phyloP scores from a whole-genome alignment of 2,113 vertebrate species.

The Monarcha castaneiventris region DNA sequence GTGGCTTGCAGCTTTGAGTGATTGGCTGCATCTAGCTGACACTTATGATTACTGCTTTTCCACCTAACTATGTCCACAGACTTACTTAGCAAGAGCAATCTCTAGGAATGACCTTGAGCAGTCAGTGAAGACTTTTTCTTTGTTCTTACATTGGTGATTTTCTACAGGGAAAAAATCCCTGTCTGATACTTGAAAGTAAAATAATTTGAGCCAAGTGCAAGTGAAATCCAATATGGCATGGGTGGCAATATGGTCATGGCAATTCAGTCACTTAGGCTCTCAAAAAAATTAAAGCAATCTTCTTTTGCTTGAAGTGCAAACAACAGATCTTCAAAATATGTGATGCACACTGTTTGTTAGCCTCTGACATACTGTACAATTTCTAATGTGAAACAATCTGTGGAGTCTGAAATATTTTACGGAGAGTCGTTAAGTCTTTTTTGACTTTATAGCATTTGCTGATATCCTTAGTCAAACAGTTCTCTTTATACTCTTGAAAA shows the following conservation, averaged over 20 bases:
- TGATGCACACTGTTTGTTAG: background rate
- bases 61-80: background rate
- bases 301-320: background rate
- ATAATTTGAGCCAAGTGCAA: background rate
- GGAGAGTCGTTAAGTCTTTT: background rate
- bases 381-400: conserved; percentile 4
- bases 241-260: background rate
- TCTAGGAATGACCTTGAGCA: background rate
- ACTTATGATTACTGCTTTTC: background rate
- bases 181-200: background rate
- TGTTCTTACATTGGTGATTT: background rate
- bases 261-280: background rate
- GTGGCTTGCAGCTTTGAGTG: background rate
- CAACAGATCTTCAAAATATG: conserved; percentile 4
- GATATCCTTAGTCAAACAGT: background rate
- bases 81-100: background rate
- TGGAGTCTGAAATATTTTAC: background rate
- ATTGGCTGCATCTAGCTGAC: background rate
- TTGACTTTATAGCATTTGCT: background rate
- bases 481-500: conserved; percentile 14
- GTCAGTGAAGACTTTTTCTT: background rate
- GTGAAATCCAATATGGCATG: background rate
- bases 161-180: background rate
- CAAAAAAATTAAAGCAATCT: background rate
- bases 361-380: conserved; percentile 7